Evolutionary conservation across 2,797 vertebrate genomes (phyloP).

Genomic region (Atherinosoma microstoma): DNA sequence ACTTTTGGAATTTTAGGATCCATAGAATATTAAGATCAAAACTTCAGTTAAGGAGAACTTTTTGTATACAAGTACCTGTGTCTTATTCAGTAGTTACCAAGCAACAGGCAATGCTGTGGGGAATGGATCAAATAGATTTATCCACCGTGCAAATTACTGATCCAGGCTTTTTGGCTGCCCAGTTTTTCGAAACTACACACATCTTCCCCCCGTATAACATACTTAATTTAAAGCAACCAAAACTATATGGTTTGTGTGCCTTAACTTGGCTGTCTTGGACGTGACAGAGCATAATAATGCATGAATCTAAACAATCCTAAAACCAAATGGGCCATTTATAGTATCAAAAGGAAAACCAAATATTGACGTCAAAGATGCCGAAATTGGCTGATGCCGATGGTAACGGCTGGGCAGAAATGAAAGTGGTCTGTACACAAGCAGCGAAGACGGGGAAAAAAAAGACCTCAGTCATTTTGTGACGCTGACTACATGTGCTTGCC

Average conservation of each 20-base stretch:
- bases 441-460: slow-evolving; percentile 33
- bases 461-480: slow-evolving; percentile 46
- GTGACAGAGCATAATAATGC: slow-evolving; percentile 43
- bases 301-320: slow-evolving; percentile 41
- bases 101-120: slow-evolving; percentile 27
- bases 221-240: slow-evolving; percentile 43
- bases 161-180: slow-evolving; percentile 37
- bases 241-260: slow-evolving; percentile 34
- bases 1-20: slow-evolving; percentile 65
- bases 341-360: slow-evolving; percentile 47
- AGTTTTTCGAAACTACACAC: slow-evolving; percentile 49
- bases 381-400: slow-evolving; percentile 24
- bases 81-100: slow-evolving; percentile 47
- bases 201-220: slow-evolving; percentile 53
- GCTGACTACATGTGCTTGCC: slow-evolving; percentile 37
- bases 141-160: slow-evolving; percentile 52
- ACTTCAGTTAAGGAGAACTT: slow-evolving; percentile 58
- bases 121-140: slow-evolving; percentile 42
- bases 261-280: slow-evolving; percentile 35
- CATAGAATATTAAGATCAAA: slow-evolving; percentile 66
- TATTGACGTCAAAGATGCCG: slow-evolving; percentile 54
- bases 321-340: slow-evolving; percentile 44
- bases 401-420: slow-evolving; percentile 44
- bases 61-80: slow-evolving; percentile 45
- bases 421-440: slow-evolving; percentile 44